phyloP scores from a whole-genome alignment of 2,888 invertebrate genomes.

The Rhingia rostrata region DNA sequence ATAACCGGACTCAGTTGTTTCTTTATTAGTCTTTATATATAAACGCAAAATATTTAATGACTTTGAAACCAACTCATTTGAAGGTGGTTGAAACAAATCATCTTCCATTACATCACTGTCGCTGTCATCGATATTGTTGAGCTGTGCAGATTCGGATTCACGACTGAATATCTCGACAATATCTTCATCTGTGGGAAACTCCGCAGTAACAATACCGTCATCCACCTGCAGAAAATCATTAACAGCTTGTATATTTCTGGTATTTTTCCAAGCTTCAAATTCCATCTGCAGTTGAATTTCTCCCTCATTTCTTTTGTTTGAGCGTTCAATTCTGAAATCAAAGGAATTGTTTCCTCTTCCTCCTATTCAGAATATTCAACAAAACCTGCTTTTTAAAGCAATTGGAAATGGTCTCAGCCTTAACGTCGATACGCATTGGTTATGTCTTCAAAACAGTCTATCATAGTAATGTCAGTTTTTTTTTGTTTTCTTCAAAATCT shows the following conservation, averaged over 20 bases:
- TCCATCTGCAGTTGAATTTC: too few species aligned
- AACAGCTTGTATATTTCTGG: too few species aligned
- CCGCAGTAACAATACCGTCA: too few species aligned
- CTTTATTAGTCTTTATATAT: constrained; percentile 8
- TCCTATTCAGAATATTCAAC: neutral
- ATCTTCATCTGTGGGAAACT: too few species aligned
- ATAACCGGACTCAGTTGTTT: constrained; percentile 1
- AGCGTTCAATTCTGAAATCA: too few species aligned
- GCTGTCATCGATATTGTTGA: neutral
- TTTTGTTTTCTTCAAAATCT: constrained; percentile 14
- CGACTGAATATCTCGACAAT: too few species aligned
- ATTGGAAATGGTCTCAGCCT: constrained; percentile 20
- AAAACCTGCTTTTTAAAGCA: constrained; percentile 11
- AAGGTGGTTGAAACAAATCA: constrained; percentile 20
- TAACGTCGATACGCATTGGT: constrained; percentile 11
- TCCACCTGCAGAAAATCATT: too few species aligned
- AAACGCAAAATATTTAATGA: constrained; percentile 5
- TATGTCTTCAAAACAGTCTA: constrained; percentile 20
- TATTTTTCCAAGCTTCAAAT: too few species aligned
- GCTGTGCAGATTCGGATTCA: constrained; percentile 12
- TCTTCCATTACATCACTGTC: constrained; percentile 5
- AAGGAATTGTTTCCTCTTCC: neutral
- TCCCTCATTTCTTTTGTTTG: too few species aligned
- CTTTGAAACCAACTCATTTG: constrained; percentile 11
- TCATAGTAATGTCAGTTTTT: neutral